Percentiles rank a stretch among this genome's conserved stretches.
Conservation (phyloP, 2,888 invertebrate species). For the Netelia virgata region DNA sequence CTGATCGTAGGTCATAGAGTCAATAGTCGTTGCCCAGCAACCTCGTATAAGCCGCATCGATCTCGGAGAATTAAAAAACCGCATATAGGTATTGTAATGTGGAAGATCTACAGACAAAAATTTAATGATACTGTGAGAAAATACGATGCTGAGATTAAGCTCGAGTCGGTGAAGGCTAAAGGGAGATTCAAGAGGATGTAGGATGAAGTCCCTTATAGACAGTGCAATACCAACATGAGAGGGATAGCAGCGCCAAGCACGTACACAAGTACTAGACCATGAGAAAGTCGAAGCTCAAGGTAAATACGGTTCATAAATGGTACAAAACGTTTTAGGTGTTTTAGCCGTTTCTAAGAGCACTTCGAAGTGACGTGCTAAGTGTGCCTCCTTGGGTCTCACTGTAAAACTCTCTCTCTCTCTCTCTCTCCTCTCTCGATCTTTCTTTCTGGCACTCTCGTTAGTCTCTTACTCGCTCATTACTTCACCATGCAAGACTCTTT, state of each 20-base stretch:
- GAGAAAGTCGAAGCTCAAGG: constrained; percentile 70
- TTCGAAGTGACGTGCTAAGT: constrained; percentile 75
- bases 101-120: constrained; percentile 10
- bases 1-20: background rate
- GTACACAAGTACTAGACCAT: constrained; percentile 20
- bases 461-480: constrained; percentile 73
- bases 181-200: constrained; percentile 44
- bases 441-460: constrained; percentile 51
- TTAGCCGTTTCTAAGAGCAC: constrained; percentile 74
- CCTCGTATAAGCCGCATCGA: background rate
- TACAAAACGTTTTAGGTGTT: constrained; percentile 78
- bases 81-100: constrained; percentile 18
- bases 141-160: constrained; percentile 66
- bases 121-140: constrained; percentile 6
- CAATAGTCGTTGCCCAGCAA: background rate
- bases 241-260: constrained; percentile 22
- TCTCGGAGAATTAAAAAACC: background rate
- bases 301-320: constrained; percentile 78
- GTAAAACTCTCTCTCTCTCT: constrained; percentile 29
- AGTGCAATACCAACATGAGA: constrained; percentile 47
- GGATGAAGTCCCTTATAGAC: constrained; percentile 51
- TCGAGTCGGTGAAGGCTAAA: constrained; percentile 61
- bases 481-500: constrained; percentile 76
- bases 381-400: constrained; percentile 72
- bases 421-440: constrained; percentile 10